These are phyloP conservation scores for Lerista edwardsae DNA, from an alignment of 2,797 vertebrate species.

Conservation along the genomic window DNA sequence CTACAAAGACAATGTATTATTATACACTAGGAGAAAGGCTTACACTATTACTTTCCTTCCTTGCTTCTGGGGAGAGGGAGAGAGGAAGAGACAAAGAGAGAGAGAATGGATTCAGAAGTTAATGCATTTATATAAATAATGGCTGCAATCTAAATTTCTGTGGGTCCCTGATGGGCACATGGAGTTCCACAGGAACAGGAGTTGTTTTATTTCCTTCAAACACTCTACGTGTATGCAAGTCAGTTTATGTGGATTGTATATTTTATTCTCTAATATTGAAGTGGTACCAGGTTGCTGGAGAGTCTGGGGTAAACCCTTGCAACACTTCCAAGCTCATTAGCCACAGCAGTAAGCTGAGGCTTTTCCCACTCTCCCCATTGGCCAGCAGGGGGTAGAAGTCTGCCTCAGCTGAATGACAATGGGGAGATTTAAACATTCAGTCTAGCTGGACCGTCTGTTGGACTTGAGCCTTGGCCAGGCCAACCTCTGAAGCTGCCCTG, in stretches of 20 bases:
- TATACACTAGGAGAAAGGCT: not conserved
- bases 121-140: not conserved
- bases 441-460: too few species aligned
- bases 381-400: too few species aligned
- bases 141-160: not conserved
- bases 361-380: too few species aligned
- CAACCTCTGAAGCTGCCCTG: too few species aligned
- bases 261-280: not conserved
- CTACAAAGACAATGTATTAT: constrained; percentile 7
- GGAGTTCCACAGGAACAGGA: not conserved
- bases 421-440: too few species aligned
- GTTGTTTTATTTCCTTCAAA: not conserved
- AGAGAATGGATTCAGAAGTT: not conserved
- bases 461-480: too few species aligned
- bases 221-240: not conserved
- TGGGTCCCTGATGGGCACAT: not conserved
- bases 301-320: too few species aligned
- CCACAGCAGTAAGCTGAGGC: too few species aligned
- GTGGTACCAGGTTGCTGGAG: too few species aligned
- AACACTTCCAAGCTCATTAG: too few species aligned
- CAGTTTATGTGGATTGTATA: not conserved
- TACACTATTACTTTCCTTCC: not conserved
- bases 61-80: too few species aligned
- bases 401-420: too few species aligned
- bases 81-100: not conserved